Percentiles rank a stretch among this genome's conserved stretches.
phyloP scores from a whole-genome alignment of 1,140 invertebrate species.

The Meloidogyne exigua region DNA sequence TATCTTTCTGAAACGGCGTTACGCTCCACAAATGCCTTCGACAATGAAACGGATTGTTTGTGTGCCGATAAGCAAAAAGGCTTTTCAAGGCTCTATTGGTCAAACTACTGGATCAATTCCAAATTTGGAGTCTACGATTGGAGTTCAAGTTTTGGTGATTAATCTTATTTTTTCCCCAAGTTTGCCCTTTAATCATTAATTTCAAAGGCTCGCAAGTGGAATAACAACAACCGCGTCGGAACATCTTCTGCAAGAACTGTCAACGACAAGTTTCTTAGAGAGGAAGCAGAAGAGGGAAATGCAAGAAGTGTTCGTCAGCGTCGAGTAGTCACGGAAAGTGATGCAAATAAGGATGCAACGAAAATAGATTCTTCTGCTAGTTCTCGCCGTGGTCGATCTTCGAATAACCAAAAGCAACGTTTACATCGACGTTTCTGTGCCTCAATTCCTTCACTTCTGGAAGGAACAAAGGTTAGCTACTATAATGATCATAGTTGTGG shows the following conservation, averaged over 20 bases:
- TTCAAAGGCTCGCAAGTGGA: not conserved
- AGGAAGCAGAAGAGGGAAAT: not conserved
- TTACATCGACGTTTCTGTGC: not conserved
- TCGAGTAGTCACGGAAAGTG: not conserved
- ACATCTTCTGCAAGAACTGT: not conserved
- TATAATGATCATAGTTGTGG: not conserved
- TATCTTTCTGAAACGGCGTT: not conserved
- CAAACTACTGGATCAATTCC: not conserved
- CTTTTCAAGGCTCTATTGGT: not conserved
- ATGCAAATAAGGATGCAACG: not conserved
- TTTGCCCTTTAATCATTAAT: not conserved
- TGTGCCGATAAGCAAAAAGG: not conserved
- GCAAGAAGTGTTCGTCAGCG: not conserved
- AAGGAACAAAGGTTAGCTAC: not conserved
- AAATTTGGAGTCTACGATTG: not conserved
- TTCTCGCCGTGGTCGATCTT: not conserved
- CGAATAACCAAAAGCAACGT: not conserved
- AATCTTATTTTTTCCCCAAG: too few relatives aligned
- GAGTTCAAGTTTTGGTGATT: not conserved
- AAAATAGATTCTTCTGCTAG: not conserved
- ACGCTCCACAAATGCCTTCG: not conserved
- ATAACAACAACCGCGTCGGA: not conserved
- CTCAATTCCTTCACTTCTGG: not conserved
- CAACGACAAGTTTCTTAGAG: not conserved
- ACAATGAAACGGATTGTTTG: conserved; percentile 4